These are phyloP conservation scores for Protomyctophum bolini DNA, from an alignment of 2,113 vertebrate genomes.

Conservation along the genomic window DNA sequence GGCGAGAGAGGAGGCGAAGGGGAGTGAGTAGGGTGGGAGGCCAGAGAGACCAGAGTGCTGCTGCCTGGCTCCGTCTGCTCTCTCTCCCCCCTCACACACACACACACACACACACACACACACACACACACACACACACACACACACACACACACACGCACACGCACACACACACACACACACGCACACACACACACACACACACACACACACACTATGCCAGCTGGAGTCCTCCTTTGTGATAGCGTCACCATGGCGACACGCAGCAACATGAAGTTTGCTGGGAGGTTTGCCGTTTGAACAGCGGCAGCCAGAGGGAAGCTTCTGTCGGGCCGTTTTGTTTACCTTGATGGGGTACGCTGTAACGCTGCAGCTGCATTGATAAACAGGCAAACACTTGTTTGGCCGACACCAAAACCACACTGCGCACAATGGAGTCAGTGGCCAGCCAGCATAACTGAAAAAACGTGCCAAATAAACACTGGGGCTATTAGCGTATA, in stretches of 20 bases:
- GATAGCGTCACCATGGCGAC: slow-evolving; percentile 71
- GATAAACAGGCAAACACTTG: slow-evolving; percentile 30
- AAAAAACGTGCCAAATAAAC: slow-evolving; percentile 19
- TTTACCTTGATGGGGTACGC: slow-evolving; percentile 57
- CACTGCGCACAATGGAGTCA: slow-evolving; percentile 23
- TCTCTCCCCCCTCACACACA: slow-evolving; percentile 17
- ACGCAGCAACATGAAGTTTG: slow-evolving; percentile 66
- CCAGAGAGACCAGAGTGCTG: slow-evolving; percentile 30
- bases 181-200: slow-evolving; percentile 17
- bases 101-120: slow-evolving; percentile 13
- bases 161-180: slow-evolving; percentile 19
- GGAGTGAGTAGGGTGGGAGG: slow-evolving; percentile 24
- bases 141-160: slow-evolving; percentile 35
- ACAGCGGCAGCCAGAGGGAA: slow-evolving; percentile 41
- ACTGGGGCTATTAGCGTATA: neutral
- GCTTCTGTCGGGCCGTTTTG: slow-evolving; percentile 57
- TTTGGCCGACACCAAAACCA: slow-evolving; percentile 2
- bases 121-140: slow-evolving; percentile 31
- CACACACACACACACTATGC: slow-evolving; percentile 38
- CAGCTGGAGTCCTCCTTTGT: slow-evolving; percentile 78
- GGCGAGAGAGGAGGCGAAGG: slow-evolving; percentile 15
- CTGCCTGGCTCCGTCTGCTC: slow-evolving; percentile 57
- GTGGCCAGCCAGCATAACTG: neutral
- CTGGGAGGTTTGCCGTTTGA: slow-evolving; percentile 53
- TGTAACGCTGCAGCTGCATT: slow-evolving; percentile 55